These are phyloP conservation scores for Pionites leucogaster DNA, from an alignment of 2,113 vertebrate species.

Conservation along the genomic window DNA sequence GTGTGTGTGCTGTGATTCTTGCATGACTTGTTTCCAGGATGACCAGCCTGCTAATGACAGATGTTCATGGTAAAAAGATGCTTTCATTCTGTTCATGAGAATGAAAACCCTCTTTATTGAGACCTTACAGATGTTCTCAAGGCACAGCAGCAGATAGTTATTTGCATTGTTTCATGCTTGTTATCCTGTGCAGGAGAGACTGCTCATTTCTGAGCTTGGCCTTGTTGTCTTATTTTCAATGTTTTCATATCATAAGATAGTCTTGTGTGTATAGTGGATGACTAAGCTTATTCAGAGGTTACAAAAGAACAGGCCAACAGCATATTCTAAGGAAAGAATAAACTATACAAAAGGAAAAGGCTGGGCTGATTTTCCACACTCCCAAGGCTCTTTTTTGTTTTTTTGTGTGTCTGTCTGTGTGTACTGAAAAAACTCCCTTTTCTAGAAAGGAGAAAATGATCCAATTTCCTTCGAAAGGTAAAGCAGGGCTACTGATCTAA, in stretches of 20 bases:
- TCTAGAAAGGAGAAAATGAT: not conserved
- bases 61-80: not conserved
- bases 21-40: not conserved
- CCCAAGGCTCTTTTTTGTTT: not conserved
- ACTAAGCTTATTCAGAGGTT: conserved; percentile 24
- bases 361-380: not conserved
- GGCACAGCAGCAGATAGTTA: not conserved
- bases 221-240: not conserved
- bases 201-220: not conserved
- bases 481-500: not conserved
- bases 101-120: not conserved
- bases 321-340: not conserved
- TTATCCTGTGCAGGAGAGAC: not conserved
- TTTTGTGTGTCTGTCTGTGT: not conserved
- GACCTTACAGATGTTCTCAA: not conserved
- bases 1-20: not conserved
- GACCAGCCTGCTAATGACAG: not conserved
- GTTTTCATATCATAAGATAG: not conserved
- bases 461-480: not conserved
- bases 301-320: not conserved
- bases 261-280: not conserved
- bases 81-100: not conserved
- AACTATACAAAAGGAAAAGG: not conserved
- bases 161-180: not conserved
- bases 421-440: not conserved